These are phyloP conservation scores for Miltochrista miniata DNA, from an alignment of 2,888 invertebrate genomes.

Conservation along the genomic window DNA sequence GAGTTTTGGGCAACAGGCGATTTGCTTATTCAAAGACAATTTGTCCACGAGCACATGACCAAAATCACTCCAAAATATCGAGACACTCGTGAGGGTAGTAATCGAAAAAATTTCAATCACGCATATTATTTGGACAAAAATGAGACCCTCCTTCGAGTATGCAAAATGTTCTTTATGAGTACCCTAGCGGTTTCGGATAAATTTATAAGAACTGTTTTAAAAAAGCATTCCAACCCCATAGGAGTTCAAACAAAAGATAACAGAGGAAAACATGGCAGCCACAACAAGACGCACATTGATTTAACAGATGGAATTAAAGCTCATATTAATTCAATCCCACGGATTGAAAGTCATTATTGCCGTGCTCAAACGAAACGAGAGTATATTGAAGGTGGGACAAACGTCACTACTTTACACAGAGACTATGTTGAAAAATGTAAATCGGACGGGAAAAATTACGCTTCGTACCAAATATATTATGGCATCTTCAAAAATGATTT, in stretches of 20 bases:
- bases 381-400: constrained; percentile 12
- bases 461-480: background rate
- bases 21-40: constrained; percentile 5
- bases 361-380: constrained; percentile 15
- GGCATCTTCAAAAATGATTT: constrained; percentile 1
- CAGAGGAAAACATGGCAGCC: constrained; percentile 9
- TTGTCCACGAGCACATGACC: constrained; percentile 6
- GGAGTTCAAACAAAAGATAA: constrained; percentile 1
- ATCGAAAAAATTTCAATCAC: constrained; percentile 11
- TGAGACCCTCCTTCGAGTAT: constrained; percentile 7
- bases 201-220: constrained; percentile 16
- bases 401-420: constrained; percentile 1
- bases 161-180: constrained; percentile 15
- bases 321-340: constrained; percentile 20
- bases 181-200: constrained; percentile 11
- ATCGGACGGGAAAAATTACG: background rate
- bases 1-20: constrained; percentile 6
- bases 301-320: constrained; percentile 6
- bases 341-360: constrained; percentile 22
- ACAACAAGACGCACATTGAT: background rate
- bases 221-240: constrained; percentile 1
- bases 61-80: constrained; percentile 10
- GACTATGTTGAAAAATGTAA: constrained; percentile 3
- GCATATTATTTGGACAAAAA: constrained; percentile 10
- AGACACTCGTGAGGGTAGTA: constrained; percentile 8